Conservation (phyloP, 2,888 invertebrate genomes). For the Drosophila koepferae region DNA sequence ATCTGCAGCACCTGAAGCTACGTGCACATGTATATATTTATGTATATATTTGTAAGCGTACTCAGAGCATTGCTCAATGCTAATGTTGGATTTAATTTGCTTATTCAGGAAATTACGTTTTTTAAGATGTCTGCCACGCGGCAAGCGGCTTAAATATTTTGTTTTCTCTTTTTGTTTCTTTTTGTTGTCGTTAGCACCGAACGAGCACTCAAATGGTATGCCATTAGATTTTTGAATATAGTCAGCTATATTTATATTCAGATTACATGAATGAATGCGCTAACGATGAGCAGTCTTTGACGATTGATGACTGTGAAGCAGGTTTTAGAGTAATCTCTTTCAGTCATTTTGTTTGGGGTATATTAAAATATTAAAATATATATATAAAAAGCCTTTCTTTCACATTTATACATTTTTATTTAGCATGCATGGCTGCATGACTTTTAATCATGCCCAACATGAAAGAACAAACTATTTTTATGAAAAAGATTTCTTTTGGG, state of each 20-base stretch:
- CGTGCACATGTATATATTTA: neutral
- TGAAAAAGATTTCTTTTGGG: neutral
- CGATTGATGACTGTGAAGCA: neutral
- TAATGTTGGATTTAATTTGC: conserved; percentile 67
- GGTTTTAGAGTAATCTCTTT: neutral
- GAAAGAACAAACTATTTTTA: no score
- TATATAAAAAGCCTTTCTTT: neutral
- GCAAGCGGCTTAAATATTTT: conserved; percentile 57
- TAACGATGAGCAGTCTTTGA: neutral
- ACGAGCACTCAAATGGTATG: neutral
- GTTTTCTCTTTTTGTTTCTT: neutral
- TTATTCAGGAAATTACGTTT: conserved; percentile 63
- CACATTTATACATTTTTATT: neutral
- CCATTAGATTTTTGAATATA: neutral
- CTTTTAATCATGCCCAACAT: no score
- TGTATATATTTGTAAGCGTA: neutral
- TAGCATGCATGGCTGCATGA: no score
- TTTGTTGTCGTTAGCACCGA: neutral
- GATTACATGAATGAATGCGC: conserved; percentile 4
- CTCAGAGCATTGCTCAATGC: conserved; percentile 23
- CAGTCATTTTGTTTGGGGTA: neutral
- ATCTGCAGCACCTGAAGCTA: conserved; percentile 18
- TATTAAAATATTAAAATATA: neutral
- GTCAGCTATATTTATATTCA: neutral
- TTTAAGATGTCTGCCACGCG: conserved; percentile 34